A percentile compares a stretch with the other conserved stretches of the same genome.
Evolutionary conservation across 2,888 invertebrate genomes (phyloP).

Genomic region (Drosophila birchii): DNA sequence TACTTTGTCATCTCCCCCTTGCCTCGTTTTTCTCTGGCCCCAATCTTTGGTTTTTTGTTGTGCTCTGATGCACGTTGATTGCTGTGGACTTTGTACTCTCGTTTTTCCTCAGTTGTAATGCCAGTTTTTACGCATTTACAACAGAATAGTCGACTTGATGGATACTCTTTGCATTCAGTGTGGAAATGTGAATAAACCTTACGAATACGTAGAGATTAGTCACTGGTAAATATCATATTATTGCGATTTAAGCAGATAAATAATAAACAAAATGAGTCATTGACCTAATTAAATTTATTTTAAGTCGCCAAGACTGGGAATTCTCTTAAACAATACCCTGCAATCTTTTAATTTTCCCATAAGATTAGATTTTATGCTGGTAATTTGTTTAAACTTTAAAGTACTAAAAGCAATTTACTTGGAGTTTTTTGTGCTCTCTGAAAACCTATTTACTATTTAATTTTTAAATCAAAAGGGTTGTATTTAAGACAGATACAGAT

Average conservation of each 20-base stretch:
- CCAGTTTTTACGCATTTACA: slow-evolving; percentile 15
- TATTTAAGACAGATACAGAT: not conserved
- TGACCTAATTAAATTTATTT: slow-evolving; percentile 7
- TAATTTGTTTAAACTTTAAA: not conserved
- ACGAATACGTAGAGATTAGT: not conserved
- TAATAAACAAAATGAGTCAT: slow-evolving; percentile 9
- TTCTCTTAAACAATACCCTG: not conserved
- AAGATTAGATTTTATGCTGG: not conserved
- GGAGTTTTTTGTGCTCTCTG: not conserved
- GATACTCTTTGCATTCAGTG: slow-evolving; percentile 1
- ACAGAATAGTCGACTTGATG: not conserved
- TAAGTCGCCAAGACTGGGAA: not conserved
- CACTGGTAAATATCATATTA: not conserved
- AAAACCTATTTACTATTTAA: not conserved
- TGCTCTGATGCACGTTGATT: slow-evolving; percentile 33
- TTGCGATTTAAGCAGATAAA: not conserved
- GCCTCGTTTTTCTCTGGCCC: slow-evolving; percentile 1
- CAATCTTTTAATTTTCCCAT: not conserved
- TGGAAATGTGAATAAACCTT: not conserved
- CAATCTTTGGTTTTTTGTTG: slow-evolving; percentile 23
- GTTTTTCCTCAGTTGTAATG: slow-evolving; percentile 34
- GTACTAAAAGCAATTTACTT: not conserved
- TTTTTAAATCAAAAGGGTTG: not conserved
- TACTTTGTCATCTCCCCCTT: slow-evolving; percentile 7
- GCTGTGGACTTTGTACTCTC: slow-evolving; percentile 30